phyloP scores from a whole-genome alignment of 2,113 vertebrate species.

The Amazona vittata region DNA sequence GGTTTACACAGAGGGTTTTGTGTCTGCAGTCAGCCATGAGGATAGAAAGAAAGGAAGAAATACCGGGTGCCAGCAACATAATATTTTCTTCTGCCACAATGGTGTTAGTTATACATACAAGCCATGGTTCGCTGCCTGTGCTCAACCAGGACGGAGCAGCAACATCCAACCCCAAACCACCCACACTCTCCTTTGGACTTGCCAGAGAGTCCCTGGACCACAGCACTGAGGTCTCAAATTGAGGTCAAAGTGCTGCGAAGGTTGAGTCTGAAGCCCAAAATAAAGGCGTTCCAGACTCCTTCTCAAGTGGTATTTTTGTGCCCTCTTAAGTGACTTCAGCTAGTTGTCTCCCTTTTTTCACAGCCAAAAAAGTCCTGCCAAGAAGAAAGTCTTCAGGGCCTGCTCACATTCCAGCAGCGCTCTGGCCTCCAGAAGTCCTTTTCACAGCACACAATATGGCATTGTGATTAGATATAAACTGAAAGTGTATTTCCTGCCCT shows the following conservation, averaged over 20 bases:
- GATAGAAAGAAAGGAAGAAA: neutral
- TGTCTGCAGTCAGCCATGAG: neutral
- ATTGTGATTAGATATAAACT: slow-evolving; percentile 84
- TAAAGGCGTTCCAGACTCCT: neutral
- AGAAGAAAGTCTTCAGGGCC: slow-evolving; percentile 57
- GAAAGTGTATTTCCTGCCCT: slow-evolving; percentile 84
- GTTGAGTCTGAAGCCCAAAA: neutral
- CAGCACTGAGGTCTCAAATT: neutral
- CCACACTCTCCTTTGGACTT: neutral
- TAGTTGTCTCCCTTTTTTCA: neutral
- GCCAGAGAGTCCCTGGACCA: rapidly evolving
- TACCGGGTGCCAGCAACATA: rapidly evolving
- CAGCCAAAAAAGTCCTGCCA: neutral
- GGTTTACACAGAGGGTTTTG: neutral
- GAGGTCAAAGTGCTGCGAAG: neutral
- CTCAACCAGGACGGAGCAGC: rapidly evolving
- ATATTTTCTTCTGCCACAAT: neutral
- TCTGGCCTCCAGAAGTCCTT: slow-evolving; percentile 57
- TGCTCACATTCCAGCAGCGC: slow-evolving; percentile 56
- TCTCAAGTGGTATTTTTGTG: neutral
- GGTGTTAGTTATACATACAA: neutral
- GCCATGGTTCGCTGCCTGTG: neutral
- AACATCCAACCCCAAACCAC: neutral
- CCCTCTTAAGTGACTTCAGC: neutral
- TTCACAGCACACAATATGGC: slow-evolving; percentile 74